A percentile compares a stretch with the other conserved stretches of the same genome.
These are phyloP conservation scores for Piscicola geometra DNA, from an alignment of 2,888 invertebrate species.

Conservation along the genomic window DNA sequence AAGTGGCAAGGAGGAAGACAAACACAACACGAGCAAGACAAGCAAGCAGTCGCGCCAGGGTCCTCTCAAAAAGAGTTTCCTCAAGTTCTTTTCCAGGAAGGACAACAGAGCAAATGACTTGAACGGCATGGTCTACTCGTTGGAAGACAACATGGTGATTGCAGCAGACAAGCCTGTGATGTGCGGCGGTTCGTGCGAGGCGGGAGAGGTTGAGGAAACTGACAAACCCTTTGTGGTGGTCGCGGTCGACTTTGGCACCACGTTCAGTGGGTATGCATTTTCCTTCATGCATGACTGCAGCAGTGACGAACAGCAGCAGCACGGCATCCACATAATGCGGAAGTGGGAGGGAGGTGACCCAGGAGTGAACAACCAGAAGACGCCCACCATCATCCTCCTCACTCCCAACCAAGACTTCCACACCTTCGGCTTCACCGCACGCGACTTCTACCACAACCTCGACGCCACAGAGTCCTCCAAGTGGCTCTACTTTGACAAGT, in stretches of 20 bases:
- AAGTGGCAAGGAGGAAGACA: background rate
- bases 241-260: constrained; percentile 62
- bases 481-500: constrained; percentile 62
- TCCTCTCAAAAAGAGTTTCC: background rate
- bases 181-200: background rate
- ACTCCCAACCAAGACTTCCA: constrained; percentile 59
- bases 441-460: constrained; percentile 60
- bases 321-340: constrained; percentile 61
- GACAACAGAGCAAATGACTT: background rate
- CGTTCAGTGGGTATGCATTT: constrained; percentile 62
- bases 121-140: constrained; percentile 7
- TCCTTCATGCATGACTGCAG: constrained; percentile 59
- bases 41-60: background rate
- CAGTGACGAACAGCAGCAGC: constrained; percentile 59
- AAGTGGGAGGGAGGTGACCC: constrained; percentile 60
- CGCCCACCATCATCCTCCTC: constrained; percentile 59
- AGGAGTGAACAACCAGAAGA: constrained; percentile 61
- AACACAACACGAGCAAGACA: background rate
- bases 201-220: background rate
- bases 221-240: constrained; percentile 58
- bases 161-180: background rate
- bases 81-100: background rate
- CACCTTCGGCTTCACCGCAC: constrained; percentile 60
- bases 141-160: constrained; percentile 7
- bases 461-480: constrained; percentile 58